These are phyloP conservation scores for Pollenia labialis DNA, from an alignment of 2,888 invertebrate genomes.

Conservation along the genomic window DNA sequence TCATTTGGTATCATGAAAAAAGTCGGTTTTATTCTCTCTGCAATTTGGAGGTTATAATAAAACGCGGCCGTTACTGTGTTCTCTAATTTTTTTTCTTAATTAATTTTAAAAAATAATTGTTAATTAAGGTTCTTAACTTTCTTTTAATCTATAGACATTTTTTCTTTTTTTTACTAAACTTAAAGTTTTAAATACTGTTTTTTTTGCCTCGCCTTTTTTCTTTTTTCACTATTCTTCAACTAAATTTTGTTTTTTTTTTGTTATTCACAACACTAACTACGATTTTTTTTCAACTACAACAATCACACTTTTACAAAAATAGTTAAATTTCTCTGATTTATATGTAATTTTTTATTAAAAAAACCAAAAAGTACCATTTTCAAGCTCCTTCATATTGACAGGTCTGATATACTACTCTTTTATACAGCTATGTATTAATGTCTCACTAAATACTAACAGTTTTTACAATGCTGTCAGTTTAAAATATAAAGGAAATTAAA, in stretches of 20 bases:
- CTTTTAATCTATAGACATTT: background rate
- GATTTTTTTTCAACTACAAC: conserved; percentile 62
- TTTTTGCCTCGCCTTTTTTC: conserved; percentile 1
- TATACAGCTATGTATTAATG: conserved; percentile 19
- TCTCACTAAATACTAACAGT: conserved; percentile 35
- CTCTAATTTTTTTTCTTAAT: too few relatives aligned
- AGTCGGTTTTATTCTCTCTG: background rate
- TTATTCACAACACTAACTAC: conserved; percentile 65
- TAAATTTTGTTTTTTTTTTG: conserved; percentile 39
- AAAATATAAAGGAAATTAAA: background rate
- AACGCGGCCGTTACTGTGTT: too few relatives aligned
- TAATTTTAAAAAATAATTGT: background rate
- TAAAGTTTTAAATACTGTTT: conserved; percentile 33
- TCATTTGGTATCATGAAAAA: too few relatives aligned
- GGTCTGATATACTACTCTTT: background rate
- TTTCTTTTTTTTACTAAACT: conserved; percentile 7
- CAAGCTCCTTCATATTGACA: background rate
- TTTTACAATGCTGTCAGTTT: conserved; percentile 41
- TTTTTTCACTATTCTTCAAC: conserved; percentile 17
- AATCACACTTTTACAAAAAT: conserved; percentile 73
- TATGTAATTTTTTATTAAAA: conserved; percentile 3
- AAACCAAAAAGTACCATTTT: background rate
- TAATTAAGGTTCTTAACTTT: background rate
- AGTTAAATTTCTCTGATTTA: conserved; percentile 60
- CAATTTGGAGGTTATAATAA: background rate